phyloP scores from a whole-genome alignment of 2,797 vertebrate species.

The Gallinago solitaria region DNA sequence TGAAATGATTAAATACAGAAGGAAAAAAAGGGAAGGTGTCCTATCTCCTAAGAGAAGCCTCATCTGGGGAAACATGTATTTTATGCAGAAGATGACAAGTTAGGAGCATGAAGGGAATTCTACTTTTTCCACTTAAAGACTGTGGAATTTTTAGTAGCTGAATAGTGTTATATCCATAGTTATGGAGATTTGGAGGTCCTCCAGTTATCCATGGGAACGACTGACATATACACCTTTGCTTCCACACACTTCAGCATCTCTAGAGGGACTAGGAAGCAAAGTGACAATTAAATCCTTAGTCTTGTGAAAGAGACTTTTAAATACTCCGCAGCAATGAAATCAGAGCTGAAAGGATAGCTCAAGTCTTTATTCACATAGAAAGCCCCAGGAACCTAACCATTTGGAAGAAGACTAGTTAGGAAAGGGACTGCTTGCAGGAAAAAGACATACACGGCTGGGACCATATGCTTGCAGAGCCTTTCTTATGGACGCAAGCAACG shows the following conservation, averaged over 20 bases:
- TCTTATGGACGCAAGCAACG: accelerated
- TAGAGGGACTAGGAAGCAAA: not conserved
- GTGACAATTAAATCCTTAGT: not conserved
- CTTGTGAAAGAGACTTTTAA: not conserved
- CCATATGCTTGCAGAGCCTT: not conserved
- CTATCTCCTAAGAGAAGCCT: conserved; percentile 28
- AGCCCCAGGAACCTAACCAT: not conserved
- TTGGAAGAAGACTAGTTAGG: not conserved
- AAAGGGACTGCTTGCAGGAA: not conserved
- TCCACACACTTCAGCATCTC: not conserved
- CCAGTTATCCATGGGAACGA: not conserved
- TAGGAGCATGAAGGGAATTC: conserved; percentile 17
- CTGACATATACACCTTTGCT: not conserved
- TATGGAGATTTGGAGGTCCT: not conserved
- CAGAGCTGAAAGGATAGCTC: not conserved
- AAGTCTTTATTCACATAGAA: not conserved
- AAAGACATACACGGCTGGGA: not conserved
- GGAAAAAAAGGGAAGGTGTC: not conserved
- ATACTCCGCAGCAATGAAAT: not conserved
- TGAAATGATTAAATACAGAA: conserved; percentile 39
- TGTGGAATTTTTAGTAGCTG: not conserved
- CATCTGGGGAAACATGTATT: not conserved
- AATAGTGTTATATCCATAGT: not conserved
- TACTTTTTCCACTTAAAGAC: not conserved
- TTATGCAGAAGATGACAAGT: conserved; percentile 15